phyloP scores from a whole-genome alignment of 1,140 invertebrate species.

The Drosophila lowei region DNA sequence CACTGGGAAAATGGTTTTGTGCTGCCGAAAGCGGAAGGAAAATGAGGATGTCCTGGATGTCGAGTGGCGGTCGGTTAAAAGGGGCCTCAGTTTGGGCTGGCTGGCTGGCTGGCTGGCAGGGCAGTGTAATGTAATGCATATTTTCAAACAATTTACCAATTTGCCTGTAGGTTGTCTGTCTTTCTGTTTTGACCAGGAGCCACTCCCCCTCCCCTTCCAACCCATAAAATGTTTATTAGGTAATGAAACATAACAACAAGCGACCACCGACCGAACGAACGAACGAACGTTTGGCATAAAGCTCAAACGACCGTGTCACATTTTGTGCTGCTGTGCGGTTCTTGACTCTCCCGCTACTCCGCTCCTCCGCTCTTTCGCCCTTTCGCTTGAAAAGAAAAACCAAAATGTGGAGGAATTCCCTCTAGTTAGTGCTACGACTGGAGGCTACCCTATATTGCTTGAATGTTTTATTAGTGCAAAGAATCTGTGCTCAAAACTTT shows the following conservation, averaged over 20 bases:
- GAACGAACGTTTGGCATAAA: constrained; percentile 43
- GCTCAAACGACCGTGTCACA: constrained; percentile 62
- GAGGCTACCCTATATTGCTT: too few relatives aligned
- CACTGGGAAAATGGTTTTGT: constrained; percentile 28
- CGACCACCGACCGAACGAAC: constrained; percentile 20
- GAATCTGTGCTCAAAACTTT: too few relatives aligned
- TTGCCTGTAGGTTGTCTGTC: constrained; percentile 43
- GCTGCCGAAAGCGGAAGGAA: constrained; percentile 11
- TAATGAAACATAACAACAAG: constrained; percentile 75
- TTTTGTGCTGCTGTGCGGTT: constrained; percentile 37
- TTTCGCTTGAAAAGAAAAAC: too few relatives aligned
- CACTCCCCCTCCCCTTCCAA: neutral
- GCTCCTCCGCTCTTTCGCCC: too few relatives aligned
- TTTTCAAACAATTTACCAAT: constrained; percentile 80
- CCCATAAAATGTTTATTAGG: constrained; percentile 79
- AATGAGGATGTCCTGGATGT: neutral
- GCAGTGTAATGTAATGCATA: constrained; percentile 62
- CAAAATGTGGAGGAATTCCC: too few relatives aligned
- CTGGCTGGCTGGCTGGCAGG: neutral
- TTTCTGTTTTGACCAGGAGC: constrained; percentile 44
- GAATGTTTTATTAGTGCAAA: too few relatives aligned
- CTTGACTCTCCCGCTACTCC: too few relatives aligned
- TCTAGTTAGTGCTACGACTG: too few relatives aligned
- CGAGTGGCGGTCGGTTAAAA: neutral
- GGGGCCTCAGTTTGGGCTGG: neutral